Base-by-base conservation (phyloP, 1,140 invertebrate genomes). In the Drosophila tropicalis region DNA sequence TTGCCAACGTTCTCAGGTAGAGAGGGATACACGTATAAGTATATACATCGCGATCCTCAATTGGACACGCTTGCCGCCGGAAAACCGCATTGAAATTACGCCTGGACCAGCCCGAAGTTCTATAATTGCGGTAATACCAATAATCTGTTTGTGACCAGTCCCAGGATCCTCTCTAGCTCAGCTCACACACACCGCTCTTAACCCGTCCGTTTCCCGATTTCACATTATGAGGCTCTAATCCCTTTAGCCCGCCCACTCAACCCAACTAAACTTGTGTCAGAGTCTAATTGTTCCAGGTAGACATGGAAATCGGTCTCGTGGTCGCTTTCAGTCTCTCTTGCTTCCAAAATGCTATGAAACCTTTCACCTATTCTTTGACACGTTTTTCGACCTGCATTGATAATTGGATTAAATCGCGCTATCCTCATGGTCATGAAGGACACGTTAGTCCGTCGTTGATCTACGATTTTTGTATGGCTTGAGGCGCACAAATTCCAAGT, bases 31-130 rank as follows among this genome's bases (percentile, higher is more conserved):
- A 47, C 15, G 15, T 9, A 17, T 7, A 7, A 1, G 5, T 6
- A 17, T 0, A 4, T n/a, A 6, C 0, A 47, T 15, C 44, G 9
- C 44, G 17, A 51, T 36, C 57, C 41, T 32, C 67, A 73, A 87
- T 87, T 87, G 60, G 79, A 62, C 65, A 87, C 76, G 84, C 76
- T 74, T 47, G 36, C 70, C 47, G 76, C 63, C 84, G 84, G 74
- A 89, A 89, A 89, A 89, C 84, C 84, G 85, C 84, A 89, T 76
- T 84, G 77, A 89, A 85, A 84, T 81, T 89, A 89, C 77, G 84
- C 76, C 71, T 69, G 77, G 84, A 89, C 84, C 84, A 89, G 81
- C 84, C 84, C 84, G 86, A 56, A 34, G 80, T 73, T 78, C 74
- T 64, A 90, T 89, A 89, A 89, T 89, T 89, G 84, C 84, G 84